A percentile compares a stretch with the other conserved stretches of the same genome.
phyloP scores from a whole-genome alignment of 2,888 invertebrate genomes.

The Drosophila falleni region DNA sequence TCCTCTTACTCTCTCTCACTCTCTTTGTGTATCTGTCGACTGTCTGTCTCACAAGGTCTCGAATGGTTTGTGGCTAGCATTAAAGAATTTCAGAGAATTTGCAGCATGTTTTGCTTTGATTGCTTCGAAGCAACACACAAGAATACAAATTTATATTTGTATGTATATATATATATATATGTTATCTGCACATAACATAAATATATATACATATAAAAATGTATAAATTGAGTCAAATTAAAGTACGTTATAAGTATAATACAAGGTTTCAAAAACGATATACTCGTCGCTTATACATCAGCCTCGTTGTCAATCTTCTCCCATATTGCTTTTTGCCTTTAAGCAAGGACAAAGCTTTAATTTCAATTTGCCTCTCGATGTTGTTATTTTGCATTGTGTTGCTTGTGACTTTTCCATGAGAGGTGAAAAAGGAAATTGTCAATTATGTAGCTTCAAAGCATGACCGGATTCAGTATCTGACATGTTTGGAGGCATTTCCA shows the following conservation, averaged over 20 bases:
- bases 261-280: slow-evolving; percentile 7
- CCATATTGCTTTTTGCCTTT: slow-evolving; percentile 1
- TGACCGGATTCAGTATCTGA: slow-evolving; percentile 6
- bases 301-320: background rate
- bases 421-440: slow-evolving; percentile 34
- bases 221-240: slow-evolving; percentile 11
- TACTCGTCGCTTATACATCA: background rate
- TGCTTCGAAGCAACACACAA: slow-evolving; percentile 16
- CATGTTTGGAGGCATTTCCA: slow-evolving; percentile 9
- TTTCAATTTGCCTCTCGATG: slow-evolving; percentile 14
- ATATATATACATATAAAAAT: slow-evolving; percentile 2
- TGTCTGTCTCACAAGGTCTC: slow-evolving; percentile 11
- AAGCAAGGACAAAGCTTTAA: slow-evolving; percentile 23
- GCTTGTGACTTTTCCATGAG: slow-evolving; percentile 5
- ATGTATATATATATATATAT: background rate
- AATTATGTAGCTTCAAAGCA: slow-evolving; percentile 32
- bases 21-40: slow-evolving; percentile 8
- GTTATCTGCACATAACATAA: background rate
- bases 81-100: slow-evolving; percentile 23
- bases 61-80: slow-evolving; percentile 29
- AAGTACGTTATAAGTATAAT: slow-evolving; percentile 8
- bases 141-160: background rate
- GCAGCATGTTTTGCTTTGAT: slow-evolving; percentile 10
- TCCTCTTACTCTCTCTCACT: background rate
- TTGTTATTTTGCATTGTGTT: background rate